Evolutionary conservation across 2,113 vertebrate species (phyloP), one percentile per base, ranked within the genome.

Genomic region (Thermophis baileyi): DNA sequence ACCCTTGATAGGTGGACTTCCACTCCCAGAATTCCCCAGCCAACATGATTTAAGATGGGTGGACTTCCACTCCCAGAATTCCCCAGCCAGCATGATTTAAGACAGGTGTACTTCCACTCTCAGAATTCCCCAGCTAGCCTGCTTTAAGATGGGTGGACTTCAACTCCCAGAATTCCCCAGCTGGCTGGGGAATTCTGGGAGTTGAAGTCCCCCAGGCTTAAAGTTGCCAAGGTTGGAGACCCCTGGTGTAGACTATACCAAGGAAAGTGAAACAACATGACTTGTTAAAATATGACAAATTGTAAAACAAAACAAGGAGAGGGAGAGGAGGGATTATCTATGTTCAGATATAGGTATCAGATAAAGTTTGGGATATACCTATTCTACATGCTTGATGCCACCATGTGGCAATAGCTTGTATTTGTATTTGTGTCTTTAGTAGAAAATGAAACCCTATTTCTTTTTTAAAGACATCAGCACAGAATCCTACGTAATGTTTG

Each of bases 301-400:
- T 81, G 74, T 44, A 44, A 81, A 44, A 40, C 6, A 35, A 74
- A 18, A 40, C 20, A 20, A 74, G n/a, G 5, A 35, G 16, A 12
- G 24, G 85, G 8, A 27, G 47, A 51, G 12, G 12, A n/a, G 14
- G 46, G 47, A n/a, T 27, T 49, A n/a, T 50, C 14, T 87, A 50
- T 0, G 0, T n/a, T 89, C 85, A 40, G 7, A 50, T 12, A 50
- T 10, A 0, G 8, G 1, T 10, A 14, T 10, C 4, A 22, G 6
- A 8, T 85, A 53, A n/a, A 0, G 3, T 47, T 3, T 88, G 7
- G 4, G 90, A 57, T 74, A 0, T 50, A 89, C 90, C 27, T 97
- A 97, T 97, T 93, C 94, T 97, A 95, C 96, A 96, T 98, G 93
- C 96, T 94, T 97, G 96, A 96, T 97, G 97, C 98, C 98, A 97